phyloP scores from a whole-genome alignment of 2,797 vertebrate species.

The Lutjanus argentimaculatus region DNA sequence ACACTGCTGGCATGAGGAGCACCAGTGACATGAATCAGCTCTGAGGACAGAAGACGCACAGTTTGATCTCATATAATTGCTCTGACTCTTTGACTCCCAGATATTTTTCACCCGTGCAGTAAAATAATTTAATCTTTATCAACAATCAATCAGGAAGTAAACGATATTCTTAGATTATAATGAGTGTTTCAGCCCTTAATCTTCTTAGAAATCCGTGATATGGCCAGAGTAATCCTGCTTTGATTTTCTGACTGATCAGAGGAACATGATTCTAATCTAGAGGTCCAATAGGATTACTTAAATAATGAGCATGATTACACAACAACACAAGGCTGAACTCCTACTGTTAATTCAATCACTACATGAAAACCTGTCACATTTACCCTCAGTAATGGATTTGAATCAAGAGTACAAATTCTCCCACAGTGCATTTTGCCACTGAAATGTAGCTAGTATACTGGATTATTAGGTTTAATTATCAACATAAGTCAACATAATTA shows the following conservation, averaged over 20 bases:
- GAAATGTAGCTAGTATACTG: slow-evolving; percentile 1
- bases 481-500: too few relatives aligned
- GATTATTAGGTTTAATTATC: slow-evolving; percentile 1
- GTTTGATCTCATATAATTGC: slow-evolving; percentile 52
- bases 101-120: slow-evolving; percentile 23
- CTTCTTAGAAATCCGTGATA: slow-evolving; percentile 66
- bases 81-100: slow-evolving; percentile 45
- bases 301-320: slow-evolving; percentile 76
- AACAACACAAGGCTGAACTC: slow-evolving; percentile 56
- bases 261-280: slow-evolving; percentile 75
- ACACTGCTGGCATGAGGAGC: slow-evolving; percentile 69
- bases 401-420: slow-evolving; percentile 7
- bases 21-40: slow-evolving; percentile 70
- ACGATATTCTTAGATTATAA: slow-evolving; percentile 75
- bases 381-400: slow-evolving; percentile 24
- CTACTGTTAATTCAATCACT: slow-evolving; percentile 71
- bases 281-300: slow-evolving; percentile 79
- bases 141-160: slow-evolving; percentile 72
- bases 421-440: not conserved
- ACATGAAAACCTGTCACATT: slow-evolving; percentile 54
- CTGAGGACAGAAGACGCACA: slow-evolving; percentile 34
- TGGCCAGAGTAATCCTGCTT: slow-evolving; percentile 70
- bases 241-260: slow-evolving; percentile 74
- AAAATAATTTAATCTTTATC: slow-evolving; percentile 65
- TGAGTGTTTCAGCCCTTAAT: slow-evolving; percentile 74